Conservation (phyloP, 2,888 invertebrate species). For the Eulithis testata region DNA sequence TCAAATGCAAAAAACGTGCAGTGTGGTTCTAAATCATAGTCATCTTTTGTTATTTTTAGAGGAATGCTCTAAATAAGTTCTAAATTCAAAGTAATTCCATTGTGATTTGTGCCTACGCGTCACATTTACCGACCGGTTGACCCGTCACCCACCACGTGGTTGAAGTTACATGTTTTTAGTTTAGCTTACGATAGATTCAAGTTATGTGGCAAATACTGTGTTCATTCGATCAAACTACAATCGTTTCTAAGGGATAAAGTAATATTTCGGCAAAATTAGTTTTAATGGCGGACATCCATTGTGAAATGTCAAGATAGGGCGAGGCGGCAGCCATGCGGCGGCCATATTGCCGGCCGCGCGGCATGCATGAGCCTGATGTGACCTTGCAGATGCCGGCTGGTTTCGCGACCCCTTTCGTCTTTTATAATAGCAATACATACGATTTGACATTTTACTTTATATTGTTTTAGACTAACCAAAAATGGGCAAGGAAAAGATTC, state of each 20-base stretch:
- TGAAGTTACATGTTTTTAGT: conserved; percentile 57
- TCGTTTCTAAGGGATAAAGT: conserved; percentile 24
- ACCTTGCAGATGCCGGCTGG: conserved; percentile 75
- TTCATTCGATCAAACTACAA: background rate
- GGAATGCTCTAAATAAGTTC: conserved; percentile 39
- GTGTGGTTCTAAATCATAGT: conserved; percentile 35
- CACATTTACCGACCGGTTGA: conserved; percentile 68
- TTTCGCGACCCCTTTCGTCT: conserved; percentile 46
- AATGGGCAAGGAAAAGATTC: conserved; percentile 99
- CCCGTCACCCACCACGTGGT: conserved; percentile 83
- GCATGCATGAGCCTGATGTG: conserved; percentile 73
- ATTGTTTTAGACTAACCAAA: conserved; percentile 85
- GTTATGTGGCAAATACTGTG: conserved; percentile 21
- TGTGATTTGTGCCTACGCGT: conserved; percentile 78
- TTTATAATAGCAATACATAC: conserved; percentile 42
- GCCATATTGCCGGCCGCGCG: conserved; percentile 82
- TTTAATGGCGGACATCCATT: conserved; percentile 79
- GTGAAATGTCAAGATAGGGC: conserved; percentile 83
- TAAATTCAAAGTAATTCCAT: conserved; percentile 50
- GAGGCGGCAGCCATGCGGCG: conserved; percentile 82
- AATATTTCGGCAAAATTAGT: conserved; percentile 41
- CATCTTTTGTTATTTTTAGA: conserved; percentile 31
- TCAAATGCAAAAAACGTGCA: conserved; percentile 32
- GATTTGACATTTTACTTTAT: conserved; percentile 47
- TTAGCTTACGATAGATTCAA: conserved; percentile 25